Evolutionary conservation across 2,113 vertebrate genomes (phyloP).

Genomic region (Chlorocebus sabaeus): DNA sequence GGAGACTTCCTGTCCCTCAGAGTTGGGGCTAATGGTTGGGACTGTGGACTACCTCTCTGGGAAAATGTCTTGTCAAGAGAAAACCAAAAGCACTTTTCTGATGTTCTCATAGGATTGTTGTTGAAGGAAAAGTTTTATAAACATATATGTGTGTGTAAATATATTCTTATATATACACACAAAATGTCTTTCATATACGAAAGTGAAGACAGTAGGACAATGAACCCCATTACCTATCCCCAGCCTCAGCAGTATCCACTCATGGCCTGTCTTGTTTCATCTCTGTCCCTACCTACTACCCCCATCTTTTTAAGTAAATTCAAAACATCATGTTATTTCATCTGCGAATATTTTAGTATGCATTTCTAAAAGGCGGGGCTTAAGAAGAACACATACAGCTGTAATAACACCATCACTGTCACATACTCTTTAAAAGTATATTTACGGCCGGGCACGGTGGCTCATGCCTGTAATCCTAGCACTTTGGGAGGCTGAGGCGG

Average conservation of each 20-base stretch:
- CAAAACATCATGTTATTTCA: background rate
- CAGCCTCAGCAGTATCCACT: background rate
- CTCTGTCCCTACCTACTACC: background rate
- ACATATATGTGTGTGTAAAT: background rate
- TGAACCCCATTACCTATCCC: background rate
- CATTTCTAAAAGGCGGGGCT: background rate
- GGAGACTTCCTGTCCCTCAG: background rate
- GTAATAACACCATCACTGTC: background rate
- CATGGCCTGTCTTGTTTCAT: background rate
- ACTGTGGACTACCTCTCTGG: background rate
- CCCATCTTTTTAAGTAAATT: background rate
- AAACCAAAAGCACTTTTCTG: background rate
- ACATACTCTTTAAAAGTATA: background rate
- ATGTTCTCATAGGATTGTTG: background rate
- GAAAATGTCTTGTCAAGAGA: background rate
- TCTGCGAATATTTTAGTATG: background rate
- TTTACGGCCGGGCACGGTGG: no score
- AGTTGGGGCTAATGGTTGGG: background rate
- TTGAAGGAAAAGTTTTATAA: background rate
- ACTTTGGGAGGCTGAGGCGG: no score
- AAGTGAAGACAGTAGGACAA: background rate
- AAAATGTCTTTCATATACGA: background rate
- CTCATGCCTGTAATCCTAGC: no score
- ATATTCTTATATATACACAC: background rate
- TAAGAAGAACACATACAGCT: background rate